Evolutionary conservation across 2,113 vertebrate genomes (phyloP), one percentile per base, ranked within the genome.

Genomic region (Tachuris rubrigastra): DNA sequence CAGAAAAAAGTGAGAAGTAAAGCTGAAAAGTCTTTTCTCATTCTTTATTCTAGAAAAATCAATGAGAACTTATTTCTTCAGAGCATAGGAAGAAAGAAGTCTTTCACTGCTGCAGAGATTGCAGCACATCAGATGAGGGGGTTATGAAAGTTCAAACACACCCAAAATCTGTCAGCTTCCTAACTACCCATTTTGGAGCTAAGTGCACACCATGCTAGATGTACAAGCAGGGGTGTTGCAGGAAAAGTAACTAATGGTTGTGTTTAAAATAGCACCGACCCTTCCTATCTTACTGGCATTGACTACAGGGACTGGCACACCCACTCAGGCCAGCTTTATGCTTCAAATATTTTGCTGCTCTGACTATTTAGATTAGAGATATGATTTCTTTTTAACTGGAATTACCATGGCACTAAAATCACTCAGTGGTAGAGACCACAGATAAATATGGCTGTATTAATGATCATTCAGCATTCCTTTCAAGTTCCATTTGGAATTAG

Each of bases 191-290:
- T 89, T 92, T 80, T 86, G 65, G 72, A 95, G 33, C 53, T 85
- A 44, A 69, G n/a, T 30, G n/a, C 1, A 4, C 47, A 85, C 33
- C 33, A 52, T 2, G 1, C 21, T 65, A 28, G 56, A 81, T 77
- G 65, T 44, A 63, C 47, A 77, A 2, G 0, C 42, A 68, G 83
- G 82, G 76, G 35, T 55, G 80, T 90, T 90, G 60, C 73, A 93
- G 91, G 91, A 95, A 93, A 96, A 95, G 47, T 84, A 85, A 56
- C 56, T 90, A 89, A 89, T 66, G 46, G 33, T 37, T 60, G 27
- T 49, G 30, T 93, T 89, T 93, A 92, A 92, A 96, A 97, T 78
- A 93, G 68, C 76, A 81, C 52, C 0, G 4, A 86, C 50, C 75
- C 80, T 95, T 92, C 91, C 89, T 78, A 89, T 92, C 62, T 84